Evolutionary conservation across 2,113 vertebrate genomes (phyloP).

Genomic region (Brachionichthys hirsutus): DNA sequence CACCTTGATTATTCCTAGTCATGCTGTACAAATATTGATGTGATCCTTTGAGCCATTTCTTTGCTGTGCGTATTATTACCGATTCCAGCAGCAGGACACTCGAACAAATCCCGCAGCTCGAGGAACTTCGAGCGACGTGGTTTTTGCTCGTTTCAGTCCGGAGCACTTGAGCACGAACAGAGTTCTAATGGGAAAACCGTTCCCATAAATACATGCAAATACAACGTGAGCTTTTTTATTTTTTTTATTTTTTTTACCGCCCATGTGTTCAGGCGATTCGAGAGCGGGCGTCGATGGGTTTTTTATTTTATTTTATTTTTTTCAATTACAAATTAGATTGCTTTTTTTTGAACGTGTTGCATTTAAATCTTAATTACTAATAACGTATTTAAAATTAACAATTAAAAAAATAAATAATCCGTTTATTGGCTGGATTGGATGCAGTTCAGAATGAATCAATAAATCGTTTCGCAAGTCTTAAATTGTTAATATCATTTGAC

Average conservation of each 20-base stretch:
- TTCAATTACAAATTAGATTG: conserved; percentile 49
- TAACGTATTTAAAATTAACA: too few species aligned
- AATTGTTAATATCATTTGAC: too few species aligned
- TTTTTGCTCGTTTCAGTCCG: conserved; percentile 71
- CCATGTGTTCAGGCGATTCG: conserved; percentile 55
- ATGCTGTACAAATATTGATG: conserved; percentile 99
- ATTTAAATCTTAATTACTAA: too few species aligned
- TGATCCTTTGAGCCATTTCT: conserved; percentile 92
- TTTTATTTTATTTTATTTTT: too few species aligned
- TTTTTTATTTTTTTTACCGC: too few species aligned
- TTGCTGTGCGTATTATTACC: conserved; percentile 85
- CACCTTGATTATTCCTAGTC: conserved; percentile 97
- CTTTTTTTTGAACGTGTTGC: conserved; percentile 6
- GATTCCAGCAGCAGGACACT: conserved; percentile 84
- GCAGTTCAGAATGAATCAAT: too few species aligned
- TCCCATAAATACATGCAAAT: conserved; percentile 74
- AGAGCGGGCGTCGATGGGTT: conserved; percentile 13
- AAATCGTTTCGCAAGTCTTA: too few species aligned
- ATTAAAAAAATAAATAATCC: too few species aligned
- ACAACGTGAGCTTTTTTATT: conserved; percentile 63
- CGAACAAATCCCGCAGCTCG: conserved; percentile 86
- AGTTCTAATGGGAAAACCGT: conserved; percentile 65
- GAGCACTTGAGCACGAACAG: conserved; percentile 86
- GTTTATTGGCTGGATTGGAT: too few species aligned
- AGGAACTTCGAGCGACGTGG: conserved; percentile 83